Base-by-base conservation (phyloP, 2,888 invertebrate species). In the Anoncus sp. region DNA sequence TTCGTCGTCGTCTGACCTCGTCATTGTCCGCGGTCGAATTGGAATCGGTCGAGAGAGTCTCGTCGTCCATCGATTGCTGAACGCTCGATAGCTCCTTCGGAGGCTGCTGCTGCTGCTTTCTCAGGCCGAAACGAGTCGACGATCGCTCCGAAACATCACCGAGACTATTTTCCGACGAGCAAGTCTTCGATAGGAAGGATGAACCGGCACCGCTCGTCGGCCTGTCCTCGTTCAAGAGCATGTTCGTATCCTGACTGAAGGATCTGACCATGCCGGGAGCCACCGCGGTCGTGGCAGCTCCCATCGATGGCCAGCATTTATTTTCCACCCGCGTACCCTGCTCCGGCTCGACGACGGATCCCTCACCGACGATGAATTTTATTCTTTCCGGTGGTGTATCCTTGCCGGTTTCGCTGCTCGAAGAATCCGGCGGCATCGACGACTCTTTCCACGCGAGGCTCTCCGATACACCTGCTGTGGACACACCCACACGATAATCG, bases 41-140 rank as follows among this genome's bases (percentile, higher is more conserved):
- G 0, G 95, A 95, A 87, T 95, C 95, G 0, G 95, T 95, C 1
- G 95, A 95, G 75, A 93, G 92, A 16, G 93, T 91, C 83, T 95
- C 95, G 80, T 95, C 95, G 82, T 95, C 95, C 1, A 90, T 82
- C 10, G 88, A 88, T 83, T 87, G 84, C 82, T 88, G 84, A 2
- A 90, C 84, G 3, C 88, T 88, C 24, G 90, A 86, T 59, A 90
- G 75, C 43, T 91, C 90, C 70, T 73, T 87, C 5, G 85, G 63
- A 0, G 69, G 55, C 3, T 35, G 40, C n/a, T 83, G 55, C 3
- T 35, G 40, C n/a, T 83, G 76, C 69, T 83, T 85, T 31, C 85
- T 85, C 51, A 79, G 79, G 1, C 78, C 67, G 60, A 78, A 78
- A 6, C 78, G 78, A 45, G 38, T 51, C 20, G 60, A 35, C 57